Conservation (phyloP, 1,140 invertebrate genomes). For the Artemia franciscana region DNA sequence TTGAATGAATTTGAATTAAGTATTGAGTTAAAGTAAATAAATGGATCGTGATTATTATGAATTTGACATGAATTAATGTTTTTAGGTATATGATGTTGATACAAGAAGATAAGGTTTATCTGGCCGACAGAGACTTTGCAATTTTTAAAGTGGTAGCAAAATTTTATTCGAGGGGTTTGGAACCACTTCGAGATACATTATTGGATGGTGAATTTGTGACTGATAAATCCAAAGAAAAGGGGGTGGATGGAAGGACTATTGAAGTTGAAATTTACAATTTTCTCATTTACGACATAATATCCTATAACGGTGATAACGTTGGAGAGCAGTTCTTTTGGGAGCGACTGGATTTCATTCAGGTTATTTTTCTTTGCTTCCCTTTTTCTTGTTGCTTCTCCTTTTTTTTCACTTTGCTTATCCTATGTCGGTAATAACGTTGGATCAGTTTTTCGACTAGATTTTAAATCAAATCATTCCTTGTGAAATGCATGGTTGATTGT, state of each 20-base stretch:
- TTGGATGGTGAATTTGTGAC: slow-evolving; percentile 53
- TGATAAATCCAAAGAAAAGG: slow-evolving; percentile 50
- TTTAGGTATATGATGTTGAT: slow-evolving; percentile 89
- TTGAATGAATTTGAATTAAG: too few species aligned
- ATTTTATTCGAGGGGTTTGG: slow-evolving; percentile 48
- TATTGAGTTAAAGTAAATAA: too few species aligned
- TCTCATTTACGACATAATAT: slow-evolving; percentile 85
- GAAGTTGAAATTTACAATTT: slow-evolving; percentile 57
- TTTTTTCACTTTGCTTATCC: too few species aligned
- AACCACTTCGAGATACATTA: slow-evolving; percentile 59
- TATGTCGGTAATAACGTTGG: too few species aligned
- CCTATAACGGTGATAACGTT: slow-evolving; percentile 53
- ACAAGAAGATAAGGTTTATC: slow-evolving; percentile 59
- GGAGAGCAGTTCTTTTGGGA: slow-evolving; percentile 47
- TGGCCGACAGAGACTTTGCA: slow-evolving; percentile 83
- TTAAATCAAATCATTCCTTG: too few species aligned
- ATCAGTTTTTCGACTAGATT: too few species aligned
- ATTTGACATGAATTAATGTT: slow-evolving; percentile 11
- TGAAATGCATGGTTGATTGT: too few species aligned
- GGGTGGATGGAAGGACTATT: slow-evolving; percentile 58
- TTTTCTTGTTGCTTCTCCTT: slow-evolving; percentile 3
- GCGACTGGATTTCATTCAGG: slow-evolving; percentile 49
- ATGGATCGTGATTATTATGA: too few species aligned
- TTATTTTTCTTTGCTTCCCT: slow-evolving; percentile 6
- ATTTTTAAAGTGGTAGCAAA: slow-evolving; percentile 67